phyloP scores from a whole-genome alignment of 2,888 invertebrate species.

The Thymelicus acteon region DNA sequence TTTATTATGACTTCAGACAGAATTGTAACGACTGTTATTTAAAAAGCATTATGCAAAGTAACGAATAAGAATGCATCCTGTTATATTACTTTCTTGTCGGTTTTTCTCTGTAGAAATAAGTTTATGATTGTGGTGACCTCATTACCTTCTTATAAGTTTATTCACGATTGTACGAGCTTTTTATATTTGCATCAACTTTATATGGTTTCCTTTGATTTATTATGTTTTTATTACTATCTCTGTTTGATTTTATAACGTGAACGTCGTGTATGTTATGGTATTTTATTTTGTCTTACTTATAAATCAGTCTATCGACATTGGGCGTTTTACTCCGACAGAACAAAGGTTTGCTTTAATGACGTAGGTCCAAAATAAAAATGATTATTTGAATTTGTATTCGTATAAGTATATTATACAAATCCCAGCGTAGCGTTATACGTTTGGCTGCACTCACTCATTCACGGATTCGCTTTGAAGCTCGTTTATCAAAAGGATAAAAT shows the following conservation, averaged over 20 bases:
- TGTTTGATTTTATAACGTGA: too few relatives aligned
- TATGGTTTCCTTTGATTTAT: neutral
- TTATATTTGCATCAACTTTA: neutral
- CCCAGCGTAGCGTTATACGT: neutral
- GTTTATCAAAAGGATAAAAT: constrained; percentile 16
- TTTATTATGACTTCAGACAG: constrained; percentile 12
- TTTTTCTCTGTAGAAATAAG: neutral
- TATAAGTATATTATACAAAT: neutral
- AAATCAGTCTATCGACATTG: too few relatives aligned
- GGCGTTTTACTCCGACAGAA: too few relatives aligned
- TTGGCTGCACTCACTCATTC: neutral
- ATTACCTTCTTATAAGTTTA: neutral
- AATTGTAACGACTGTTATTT: constrained; percentile 14
- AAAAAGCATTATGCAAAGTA: constrained; percentile 9
- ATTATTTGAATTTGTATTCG: neutral
- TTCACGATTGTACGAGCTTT: neutral
- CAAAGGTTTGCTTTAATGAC: too few relatives aligned
- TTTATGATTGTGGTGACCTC: neutral
- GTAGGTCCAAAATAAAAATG: neutral
- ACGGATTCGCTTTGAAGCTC: constrained; percentile 3
- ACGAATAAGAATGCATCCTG: neutral
- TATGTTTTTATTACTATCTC: neutral
- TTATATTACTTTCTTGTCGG: neutral
- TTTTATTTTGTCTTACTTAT: too few relatives aligned
- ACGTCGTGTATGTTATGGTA: too few relatives aligned